Evolutionary conservation across 2,888 invertebrate species (phyloP).

Genomic region (Exocentrus adspersus): DNA sequence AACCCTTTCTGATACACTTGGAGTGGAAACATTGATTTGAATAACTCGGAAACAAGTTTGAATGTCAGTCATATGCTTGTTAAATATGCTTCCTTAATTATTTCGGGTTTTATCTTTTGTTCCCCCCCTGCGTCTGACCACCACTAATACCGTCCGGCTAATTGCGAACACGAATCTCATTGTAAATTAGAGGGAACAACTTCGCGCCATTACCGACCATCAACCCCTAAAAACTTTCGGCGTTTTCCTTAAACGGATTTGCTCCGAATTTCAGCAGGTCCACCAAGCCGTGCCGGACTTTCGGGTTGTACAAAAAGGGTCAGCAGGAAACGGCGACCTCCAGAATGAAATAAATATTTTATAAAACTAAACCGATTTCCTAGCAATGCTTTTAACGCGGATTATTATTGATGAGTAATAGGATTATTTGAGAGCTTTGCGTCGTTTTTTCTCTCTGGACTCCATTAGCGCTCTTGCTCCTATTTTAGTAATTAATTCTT

Average conservation of each 20-base stretch:
- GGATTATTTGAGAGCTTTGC: slow-evolving; percentile 48
- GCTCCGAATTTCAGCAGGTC: slow-evolving; percentile 12
- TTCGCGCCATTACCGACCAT: slow-evolving; percentile 28
- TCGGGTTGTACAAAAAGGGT: slow-evolving; percentile 14
- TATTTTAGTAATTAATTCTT: slow-evolving; percentile 46
- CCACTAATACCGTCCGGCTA: slow-evolving; percentile 21
- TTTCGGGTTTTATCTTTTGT: too few species aligned
- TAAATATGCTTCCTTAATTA: too few species aligned
- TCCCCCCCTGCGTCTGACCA: too few species aligned
- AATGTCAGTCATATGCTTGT: too few species aligned
- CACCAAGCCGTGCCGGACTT: slow-evolving; percentile 5
- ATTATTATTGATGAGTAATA: slow-evolving; percentile 59
- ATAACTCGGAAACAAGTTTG: too few species aligned
- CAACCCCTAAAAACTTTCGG: slow-evolving; percentile 17
- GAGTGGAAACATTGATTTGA: too few species aligned
- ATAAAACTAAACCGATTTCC: slow-evolving; percentile 61
- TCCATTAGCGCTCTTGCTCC: slow-evolving; percentile 45
- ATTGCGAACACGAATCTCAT: slow-evolving; percentile 30
- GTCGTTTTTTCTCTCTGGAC: slow-evolving; percentile 38
- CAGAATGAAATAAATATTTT: slow-evolving; percentile 57
- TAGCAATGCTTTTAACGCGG: slow-evolving; percentile 58
- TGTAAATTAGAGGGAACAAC: slow-evolving; percentile 31
- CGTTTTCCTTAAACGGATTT: slow-evolving; percentile 24
- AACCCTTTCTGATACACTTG: too few species aligned
- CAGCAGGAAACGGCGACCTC: slow-evolving; percentile 40